These are phyloP conservation scores for Heterodera schachtii DNA, from an alignment of 1,140 invertebrate genomes.

Conservation along the genomic window DNA sequence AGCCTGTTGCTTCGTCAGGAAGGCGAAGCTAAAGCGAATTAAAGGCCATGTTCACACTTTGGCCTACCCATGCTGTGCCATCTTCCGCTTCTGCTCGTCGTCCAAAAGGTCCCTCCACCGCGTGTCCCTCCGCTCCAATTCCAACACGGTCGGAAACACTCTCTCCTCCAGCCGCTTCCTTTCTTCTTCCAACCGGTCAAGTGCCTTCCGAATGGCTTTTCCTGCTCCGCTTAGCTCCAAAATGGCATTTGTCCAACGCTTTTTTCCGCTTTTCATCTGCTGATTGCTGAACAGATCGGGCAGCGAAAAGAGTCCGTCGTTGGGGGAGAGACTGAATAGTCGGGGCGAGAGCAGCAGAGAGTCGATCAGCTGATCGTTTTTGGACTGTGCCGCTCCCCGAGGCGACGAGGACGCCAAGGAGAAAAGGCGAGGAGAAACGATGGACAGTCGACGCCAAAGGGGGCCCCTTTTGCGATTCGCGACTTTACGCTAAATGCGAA, in stretches of 20 bases:
- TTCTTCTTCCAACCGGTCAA: slow-evolving; percentile 1
- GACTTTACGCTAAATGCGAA: neutral
- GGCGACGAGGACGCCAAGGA: neutral
- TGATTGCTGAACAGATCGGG: slow-evolving; percentile 24
- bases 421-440: slow-evolving; percentile 33
- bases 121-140: slow-evolving; percentile 2
- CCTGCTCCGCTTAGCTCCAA: slow-evolving; percentile 25
- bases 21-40: neutral
- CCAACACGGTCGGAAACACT: slow-evolving; percentile 26
- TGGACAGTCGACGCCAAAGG: slow-evolving; percentile 2
- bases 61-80: slow-evolving; percentile 1
- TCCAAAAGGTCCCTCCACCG: slow-evolving; percentile 18
- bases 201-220: slow-evolving; percentile 13
- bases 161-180: slow-evolving; percentile 18
- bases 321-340: slow-evolving; percentile 21
- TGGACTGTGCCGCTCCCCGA: neutral
- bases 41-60: neutral
- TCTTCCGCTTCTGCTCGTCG: slow-evolving; percentile 5
- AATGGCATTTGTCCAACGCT: slow-evolving; percentile 9
- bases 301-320: slow-evolving; percentile 30
- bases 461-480: neutral
- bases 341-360: slow-evolving; percentile 23
- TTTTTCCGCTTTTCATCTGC: neutral
- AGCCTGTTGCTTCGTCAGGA: neutral
- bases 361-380: neutral